These are phyloP conservation scores for Myopa tessellatipennis DNA, from an alignment of 2,888 invertebrate species.

Conservation along the genomic window DNA sequence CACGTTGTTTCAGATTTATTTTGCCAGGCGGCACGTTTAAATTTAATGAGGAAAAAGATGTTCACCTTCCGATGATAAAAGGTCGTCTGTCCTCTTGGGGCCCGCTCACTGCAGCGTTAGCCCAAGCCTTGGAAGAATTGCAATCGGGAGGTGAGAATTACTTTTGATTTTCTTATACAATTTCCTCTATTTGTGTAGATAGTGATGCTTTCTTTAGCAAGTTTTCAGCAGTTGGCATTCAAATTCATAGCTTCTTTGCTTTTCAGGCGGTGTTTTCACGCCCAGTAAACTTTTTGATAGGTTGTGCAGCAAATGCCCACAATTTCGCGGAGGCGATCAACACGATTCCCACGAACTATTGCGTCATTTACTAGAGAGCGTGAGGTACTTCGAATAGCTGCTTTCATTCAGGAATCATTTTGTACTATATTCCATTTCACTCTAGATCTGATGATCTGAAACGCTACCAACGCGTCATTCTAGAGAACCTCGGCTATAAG, in stretches of 20 bases:
- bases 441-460: constrained; percentile 77
- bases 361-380: constrained; percentile 88
- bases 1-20: constrained; percentile 69
- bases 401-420: background rate
- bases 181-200: too few species aligned
- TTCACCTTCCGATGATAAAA: constrained; percentile 74
- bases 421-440: background rate
- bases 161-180: too few species aligned
- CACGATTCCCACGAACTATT: constrained; percentile 97
- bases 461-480: constrained; percentile 85
- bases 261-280: constrained; percentile 73
- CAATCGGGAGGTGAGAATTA: constrained; percentile 69
- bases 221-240: background rate
- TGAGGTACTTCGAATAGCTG: constrained; percentile 69
- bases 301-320: constrained; percentile 77
- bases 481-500: constrained; percentile 80
- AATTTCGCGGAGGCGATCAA: constrained; percentile 94
- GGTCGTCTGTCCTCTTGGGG: constrained; percentile 79
- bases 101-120: constrained; percentile 75
- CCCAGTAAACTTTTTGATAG: constrained; percentile 75
- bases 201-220: background rate
- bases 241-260: background rate
- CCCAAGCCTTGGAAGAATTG: constrained; percentile 77
- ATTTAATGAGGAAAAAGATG: constrained; percentile 69
- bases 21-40: constrained; percentile 79